A percentile compares a stretch with the other conserved stretches of the same genome.
Conservation (phyloP, 2,797 vertebrate species). For the Chloroceryle inda region DNA sequence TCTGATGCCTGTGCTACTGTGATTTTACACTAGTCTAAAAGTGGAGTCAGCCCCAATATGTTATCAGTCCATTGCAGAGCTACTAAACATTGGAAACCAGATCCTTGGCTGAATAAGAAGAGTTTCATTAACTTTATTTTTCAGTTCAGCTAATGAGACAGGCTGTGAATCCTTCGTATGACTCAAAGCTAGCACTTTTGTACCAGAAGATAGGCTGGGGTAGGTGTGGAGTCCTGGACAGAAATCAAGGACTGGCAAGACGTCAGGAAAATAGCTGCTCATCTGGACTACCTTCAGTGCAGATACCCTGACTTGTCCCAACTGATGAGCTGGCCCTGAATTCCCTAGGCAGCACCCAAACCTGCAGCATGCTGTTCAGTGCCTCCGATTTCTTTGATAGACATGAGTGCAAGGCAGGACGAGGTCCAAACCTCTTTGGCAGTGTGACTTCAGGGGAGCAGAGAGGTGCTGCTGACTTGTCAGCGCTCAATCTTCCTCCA, state of each 20-base stretch:
- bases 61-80: not conserved
- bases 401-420: not conserved
- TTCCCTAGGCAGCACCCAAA: not conserved
- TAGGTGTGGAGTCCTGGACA: conserved; percentile 58
- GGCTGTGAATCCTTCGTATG: not conserved
- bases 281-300: conserved; percentile 28
- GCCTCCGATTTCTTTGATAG: not conserved
- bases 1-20: conserved; percentile 28
- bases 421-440: not conserved
- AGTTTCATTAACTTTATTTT: conserved; percentile 18
- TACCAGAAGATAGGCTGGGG: not conserved
- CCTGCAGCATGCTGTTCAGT: not conserved
- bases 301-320: conserved; percentile 10
- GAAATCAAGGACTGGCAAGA: conserved; percentile 52
- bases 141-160: conserved; percentile 7
- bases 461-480: not conserved
- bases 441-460: not conserved
- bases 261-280: conserved; percentile 34
- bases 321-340: not conserved
- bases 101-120: not conserved
- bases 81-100: not conserved
- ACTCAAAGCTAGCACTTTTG: conserved; percentile 27
- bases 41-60: conserved; percentile 14
- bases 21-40: conserved; percentile 48
- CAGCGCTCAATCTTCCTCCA: not conserved